Evolutionary conservation across 2,888 invertebrate genomes (phyloP).

Genomic region (Dasypolia templi): DNA sequence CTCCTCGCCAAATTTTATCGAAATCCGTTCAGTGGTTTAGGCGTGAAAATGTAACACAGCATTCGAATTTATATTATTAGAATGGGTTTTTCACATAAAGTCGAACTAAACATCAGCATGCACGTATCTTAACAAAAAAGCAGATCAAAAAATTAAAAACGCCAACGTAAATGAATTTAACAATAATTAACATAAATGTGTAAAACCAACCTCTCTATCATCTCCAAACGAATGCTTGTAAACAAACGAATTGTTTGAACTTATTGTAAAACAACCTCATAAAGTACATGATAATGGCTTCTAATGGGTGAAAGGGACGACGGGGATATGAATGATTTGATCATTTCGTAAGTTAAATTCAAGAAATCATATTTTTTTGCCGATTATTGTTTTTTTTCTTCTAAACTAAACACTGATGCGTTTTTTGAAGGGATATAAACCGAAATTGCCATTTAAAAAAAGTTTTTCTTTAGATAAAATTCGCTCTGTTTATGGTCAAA

Average conservation of each 20-base stretch:
- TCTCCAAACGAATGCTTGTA: constrained; percentile 91
- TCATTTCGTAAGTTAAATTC: not conserved
- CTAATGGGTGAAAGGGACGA: constrained; percentile 2
- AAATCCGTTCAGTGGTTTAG: no score
- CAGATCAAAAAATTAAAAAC: constrained; percentile 69
- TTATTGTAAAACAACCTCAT: constrained; percentile 67
- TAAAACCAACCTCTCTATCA: constrained; percentile 91
- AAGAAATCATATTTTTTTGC: not conserved
- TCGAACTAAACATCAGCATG: constrained; percentile 28
- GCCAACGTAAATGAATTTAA: constrained; percentile 60
- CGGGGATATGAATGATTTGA: not conserved
- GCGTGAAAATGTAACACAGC: no score
- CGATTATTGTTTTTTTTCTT: no score
- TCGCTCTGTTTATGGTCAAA: not conserved
- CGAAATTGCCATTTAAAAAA: not conserved
- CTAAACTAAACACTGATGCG: not conserved
- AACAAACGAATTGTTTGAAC: constrained; percentile 80
- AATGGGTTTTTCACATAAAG: not conserved
- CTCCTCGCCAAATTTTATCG: no score
- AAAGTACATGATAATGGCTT: constrained; percentile 38
- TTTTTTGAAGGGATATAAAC: not conserved
- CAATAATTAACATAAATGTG: constrained; percentile 61
- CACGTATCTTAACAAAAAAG: constrained; percentile 62
- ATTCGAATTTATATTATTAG: no score
- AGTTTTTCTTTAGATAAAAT: not conserved